Conservation (phyloP, 2,797 vertebrate species). For the Parauchenoglanis ngamensis region DNA sequence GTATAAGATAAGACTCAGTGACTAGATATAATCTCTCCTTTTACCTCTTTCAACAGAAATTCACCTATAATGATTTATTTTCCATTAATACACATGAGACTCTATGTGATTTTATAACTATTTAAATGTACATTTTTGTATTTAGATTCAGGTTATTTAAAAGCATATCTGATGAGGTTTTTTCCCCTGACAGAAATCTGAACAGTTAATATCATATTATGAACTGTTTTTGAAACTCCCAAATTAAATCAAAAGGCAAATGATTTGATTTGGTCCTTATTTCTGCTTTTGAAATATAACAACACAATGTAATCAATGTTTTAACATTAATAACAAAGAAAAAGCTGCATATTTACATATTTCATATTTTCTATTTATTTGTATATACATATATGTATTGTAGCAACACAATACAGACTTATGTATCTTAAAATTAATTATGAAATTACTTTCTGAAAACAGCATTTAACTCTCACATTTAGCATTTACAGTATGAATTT, state of each 20-base stretch:
- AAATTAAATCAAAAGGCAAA: background rate
- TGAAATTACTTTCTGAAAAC: background rate
- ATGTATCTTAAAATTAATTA: background rate
- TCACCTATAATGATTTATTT: background rate
- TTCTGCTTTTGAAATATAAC: background rate
- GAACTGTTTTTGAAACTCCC: background rate
- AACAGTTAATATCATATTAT: background rate
- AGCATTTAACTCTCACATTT: background rate
- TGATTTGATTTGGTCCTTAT: background rate
- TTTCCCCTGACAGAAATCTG: background rate
- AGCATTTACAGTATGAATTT: background rate
- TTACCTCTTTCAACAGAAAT: background rate
- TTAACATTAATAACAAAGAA: background rate
- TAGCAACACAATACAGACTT: background rate
- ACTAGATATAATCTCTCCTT: background rate
- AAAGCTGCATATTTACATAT: background rate
- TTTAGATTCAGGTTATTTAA: background rate
- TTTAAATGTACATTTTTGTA: background rate
- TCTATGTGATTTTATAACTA: background rate
- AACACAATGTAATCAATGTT: background rate
- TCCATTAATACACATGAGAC: background rate
- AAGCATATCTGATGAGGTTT: background rate
- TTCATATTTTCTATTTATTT: no score
- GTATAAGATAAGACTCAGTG: background rate
- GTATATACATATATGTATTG: background rate